Conservation (phyloP, 92 coral and sea anemone genomes). For the Zoanthus gigantus region DNA sequence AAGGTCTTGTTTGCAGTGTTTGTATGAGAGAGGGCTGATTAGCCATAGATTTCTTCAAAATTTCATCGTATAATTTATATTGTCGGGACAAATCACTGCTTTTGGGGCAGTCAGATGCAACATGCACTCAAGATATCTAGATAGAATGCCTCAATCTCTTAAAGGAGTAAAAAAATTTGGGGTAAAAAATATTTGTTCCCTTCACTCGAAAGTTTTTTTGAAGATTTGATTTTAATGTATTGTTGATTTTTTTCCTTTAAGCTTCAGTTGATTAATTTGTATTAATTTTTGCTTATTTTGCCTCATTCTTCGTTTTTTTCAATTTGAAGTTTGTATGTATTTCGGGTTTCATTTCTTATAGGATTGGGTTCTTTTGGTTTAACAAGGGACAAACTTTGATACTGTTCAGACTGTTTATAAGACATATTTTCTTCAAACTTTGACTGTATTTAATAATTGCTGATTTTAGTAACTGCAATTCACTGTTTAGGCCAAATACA, state of each 20-base stretch:
- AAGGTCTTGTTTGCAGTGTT: too few relatives aligned
- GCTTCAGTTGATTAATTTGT: not conserved
- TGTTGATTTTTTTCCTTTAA: not conserved
- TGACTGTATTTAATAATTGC: not conserved
- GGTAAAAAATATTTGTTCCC: not conserved
- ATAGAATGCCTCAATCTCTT: too few relatives aligned
- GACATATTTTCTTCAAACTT: not conserved
- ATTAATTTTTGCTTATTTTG: not conserved
- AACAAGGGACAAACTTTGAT: not conserved
- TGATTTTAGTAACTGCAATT: constrained; percentile 8
- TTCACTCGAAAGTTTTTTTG: constrained; percentile 19
- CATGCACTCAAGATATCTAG: too few relatives aligned
- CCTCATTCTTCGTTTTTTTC: not conserved
- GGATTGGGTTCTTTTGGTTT: not conserved
- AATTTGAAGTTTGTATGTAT: not conserved
- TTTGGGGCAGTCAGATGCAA: too few relatives aligned
- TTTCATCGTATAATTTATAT: too few relatives aligned
- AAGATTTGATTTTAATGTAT: constrained; percentile 36
- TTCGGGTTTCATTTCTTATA: not conserved
- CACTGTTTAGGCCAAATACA: not conserved
- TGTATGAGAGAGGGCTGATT: too few relatives aligned
- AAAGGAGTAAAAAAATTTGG: too few relatives aligned
- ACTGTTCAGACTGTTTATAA: not conserved
- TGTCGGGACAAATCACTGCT: too few relatives aligned
- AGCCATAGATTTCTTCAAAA: too few relatives aligned